A percentile compares a stretch with the other conserved stretches of the same genome.
Evolutionary conservation across 2,888 invertebrate genomes (phyloP).

Genomic region (Torymus auratus): DNA sequence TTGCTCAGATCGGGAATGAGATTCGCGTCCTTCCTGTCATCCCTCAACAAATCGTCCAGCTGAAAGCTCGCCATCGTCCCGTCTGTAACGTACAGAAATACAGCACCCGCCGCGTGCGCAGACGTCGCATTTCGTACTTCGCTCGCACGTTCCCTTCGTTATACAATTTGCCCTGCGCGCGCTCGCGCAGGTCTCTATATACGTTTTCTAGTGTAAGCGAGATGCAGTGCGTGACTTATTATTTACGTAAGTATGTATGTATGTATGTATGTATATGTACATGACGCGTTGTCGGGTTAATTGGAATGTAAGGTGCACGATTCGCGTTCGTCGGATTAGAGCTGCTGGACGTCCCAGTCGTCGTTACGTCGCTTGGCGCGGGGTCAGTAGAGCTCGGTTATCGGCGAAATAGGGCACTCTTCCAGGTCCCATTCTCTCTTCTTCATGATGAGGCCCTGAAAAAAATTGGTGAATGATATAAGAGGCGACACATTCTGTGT

Average conservation of each 20-base stretch:
- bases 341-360: conserved; percentile 3
- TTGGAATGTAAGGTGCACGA: conserved; percentile 28
- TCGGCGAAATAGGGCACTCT: conserved; percentile 69
- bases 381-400: conserved; percentile 68
- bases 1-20: conserved; percentile 91
- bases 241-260: not conserved
- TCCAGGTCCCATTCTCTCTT: conserved; percentile 79
- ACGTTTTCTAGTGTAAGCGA: not conserved
- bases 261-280: conserved; percentile 27
- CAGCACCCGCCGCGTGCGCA: too few species aligned
- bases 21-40: conserved; percentile 87
- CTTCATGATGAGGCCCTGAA: conserved; percentile 77
- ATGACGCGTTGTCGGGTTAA: not conserved
- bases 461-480: conserved; percentile 13
- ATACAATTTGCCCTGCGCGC: not conserved
- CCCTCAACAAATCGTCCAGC: conserved; percentile 90
- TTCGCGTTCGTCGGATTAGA: conserved; percentile 26
- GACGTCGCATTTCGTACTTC: too few species aligned
- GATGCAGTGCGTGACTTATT: too few species aligned
- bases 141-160: too few species aligned
- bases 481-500: too few species aligned
- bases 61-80: conserved; percentile 79
- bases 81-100: conserved; percentile 63
- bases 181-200: not conserved
- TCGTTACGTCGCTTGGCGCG: not conserved